Evolutionary conservation across 92 coral and sea anemone genomes (phyloP).

Genomic region (Heteractis magnifica): DNA sequence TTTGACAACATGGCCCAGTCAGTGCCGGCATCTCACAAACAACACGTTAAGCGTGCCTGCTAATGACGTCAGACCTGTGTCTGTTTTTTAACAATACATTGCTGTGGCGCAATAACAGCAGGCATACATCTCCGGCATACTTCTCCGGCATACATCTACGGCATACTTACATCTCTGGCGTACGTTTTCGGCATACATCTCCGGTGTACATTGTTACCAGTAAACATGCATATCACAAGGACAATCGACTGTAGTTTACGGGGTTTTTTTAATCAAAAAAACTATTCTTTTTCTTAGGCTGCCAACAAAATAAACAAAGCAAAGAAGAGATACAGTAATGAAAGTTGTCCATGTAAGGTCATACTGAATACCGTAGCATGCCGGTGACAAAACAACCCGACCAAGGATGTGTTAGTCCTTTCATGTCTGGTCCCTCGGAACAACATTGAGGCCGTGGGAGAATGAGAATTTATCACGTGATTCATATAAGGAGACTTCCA

Average conservation of each 20-base stretch:
- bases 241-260: not conserved
- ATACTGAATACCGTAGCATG: constrained; percentile 5
- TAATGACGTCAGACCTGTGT: not conserved
- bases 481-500: not conserved
- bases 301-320: constrained; percentile 38
- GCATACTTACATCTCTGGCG: too few species aligned
- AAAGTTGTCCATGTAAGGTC: constrained; percentile 24
- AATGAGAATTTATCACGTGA: not conserved
- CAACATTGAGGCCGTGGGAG: not conserved
- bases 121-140: too few species aligned
- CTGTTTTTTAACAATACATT: not conserved
- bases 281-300: constrained; percentile 25
- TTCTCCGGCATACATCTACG: too few species aligned
- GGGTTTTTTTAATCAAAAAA: not conserved
- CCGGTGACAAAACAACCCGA: not conserved
- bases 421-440: not conserved
- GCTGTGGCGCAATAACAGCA: not conserved
- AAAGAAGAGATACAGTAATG: constrained; percentile 26
- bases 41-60: not conserved
- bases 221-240: not conserved
- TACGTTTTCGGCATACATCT: too few species aligned
- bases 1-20: not conserved
- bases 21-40: not conserved
- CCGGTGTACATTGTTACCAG: not conserved
- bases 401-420: not conserved